Evolutionary conservation across 2,113 vertebrate genomes (phyloP), one percentile per base, ranked within the genome.

Genomic region (Gallinago undulata): DNA sequence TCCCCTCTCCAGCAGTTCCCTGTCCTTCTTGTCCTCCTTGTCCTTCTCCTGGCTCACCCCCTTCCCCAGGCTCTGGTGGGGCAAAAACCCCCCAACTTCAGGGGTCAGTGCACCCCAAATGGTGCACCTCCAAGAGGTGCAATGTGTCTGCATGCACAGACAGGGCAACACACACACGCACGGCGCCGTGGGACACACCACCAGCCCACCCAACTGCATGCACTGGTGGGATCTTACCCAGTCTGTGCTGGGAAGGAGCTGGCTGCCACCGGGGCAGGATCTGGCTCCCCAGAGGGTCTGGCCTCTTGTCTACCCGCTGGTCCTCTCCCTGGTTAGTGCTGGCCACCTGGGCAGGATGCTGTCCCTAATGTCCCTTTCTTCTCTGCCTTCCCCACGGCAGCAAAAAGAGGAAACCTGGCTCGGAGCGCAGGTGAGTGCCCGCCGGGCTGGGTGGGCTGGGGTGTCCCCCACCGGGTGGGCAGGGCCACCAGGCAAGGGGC

Each of bases 331-430:
- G 1, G 16, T 69, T 87, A 56, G 72, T 2, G 0, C 74, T 70
- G 63, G 27, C 35, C 15, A 14, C 16, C 67, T 28, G 35, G 16
- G 22, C 41, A 53, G 24, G 78, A 76, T 11, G 4, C 23, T 86
- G 60, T 93, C 73, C 50, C 87, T 96, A 96, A 97, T 30, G 11
- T 87, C 59, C n/a, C 56, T 96, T 96, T 96, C 87, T 96, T 87
- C 78, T 87, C 89, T 96, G 84, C 78, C 87, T 83, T 94, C 78
- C 74, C 51, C 23, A 12, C 1, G 66, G 96, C 98, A 98, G 98
- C 98, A 98, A 98, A 98, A 98, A 98, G 97, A 98, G 97, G 95
- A 98, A 98, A 94, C 96, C 97, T 0, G 98, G 98, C 94, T 98
- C 98, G 0, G 98, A 98, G 74, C 97, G 97, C 96, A 98, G 98